Conservation (phyloP, 2,797 vertebrate species). For the Cephalopachus bancanus region DNA sequence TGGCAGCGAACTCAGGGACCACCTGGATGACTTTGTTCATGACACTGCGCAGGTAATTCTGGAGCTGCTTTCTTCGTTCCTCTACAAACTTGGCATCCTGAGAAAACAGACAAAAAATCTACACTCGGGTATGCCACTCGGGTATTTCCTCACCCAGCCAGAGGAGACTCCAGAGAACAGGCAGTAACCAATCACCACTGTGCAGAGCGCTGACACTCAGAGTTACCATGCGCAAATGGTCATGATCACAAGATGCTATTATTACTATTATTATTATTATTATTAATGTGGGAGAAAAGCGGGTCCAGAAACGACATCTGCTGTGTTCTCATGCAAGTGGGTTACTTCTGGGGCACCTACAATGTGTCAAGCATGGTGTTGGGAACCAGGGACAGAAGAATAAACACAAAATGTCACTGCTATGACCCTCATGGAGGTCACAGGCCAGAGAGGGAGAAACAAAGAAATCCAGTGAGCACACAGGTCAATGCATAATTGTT, state of each 20-base stretch:
- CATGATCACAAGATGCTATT: too few relatives aligned
- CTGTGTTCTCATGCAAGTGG: too few relatives aligned
- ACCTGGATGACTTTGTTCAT: conserved; percentile 99
- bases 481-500: not conserved
- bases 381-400: not conserved
- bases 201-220: rapidly evolving
- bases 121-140: not conserved
- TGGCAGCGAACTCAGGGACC: conserved; percentile 95
- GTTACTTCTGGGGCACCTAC: not conserved
- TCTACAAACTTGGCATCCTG: conserved; percentile 99
- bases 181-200: rapidly evolving
- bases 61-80: conserved; percentile 97
- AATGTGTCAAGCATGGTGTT: rapidly evolving
- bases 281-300: too few relatives aligned
- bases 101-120: not conserved
- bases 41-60: conserved; percentile 96
- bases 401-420: not conserved
- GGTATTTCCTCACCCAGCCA: rapidly evolving
- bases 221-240: rapidly evolving
- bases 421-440: not conserved
- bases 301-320: too few relatives aligned
- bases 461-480: not conserved
- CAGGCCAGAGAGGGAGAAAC: not conserved
- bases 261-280: too few relatives aligned
- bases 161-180: rapidly evolving